Evolutionary conservation across 2,888 invertebrate genomes (phyloP), one percentile per base, ranked within the genome.

Genomic region (Stenolophus ochropezus): DNA sequence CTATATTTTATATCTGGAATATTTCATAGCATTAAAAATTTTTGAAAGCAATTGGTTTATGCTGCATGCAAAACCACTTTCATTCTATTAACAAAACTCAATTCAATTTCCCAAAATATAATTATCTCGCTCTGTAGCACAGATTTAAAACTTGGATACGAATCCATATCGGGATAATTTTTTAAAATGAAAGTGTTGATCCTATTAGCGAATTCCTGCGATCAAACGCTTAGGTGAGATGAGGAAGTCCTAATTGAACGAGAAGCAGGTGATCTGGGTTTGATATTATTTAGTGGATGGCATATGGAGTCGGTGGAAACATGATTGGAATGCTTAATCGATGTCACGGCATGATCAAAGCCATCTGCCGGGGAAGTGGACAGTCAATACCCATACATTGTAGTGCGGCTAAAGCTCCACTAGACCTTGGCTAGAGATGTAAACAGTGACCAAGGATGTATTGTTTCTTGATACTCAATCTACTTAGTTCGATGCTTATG

Each of bases 291-390:
- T 47, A 42, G 69, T 47, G 20, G 6, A 69, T 69, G 20, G 42
- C 11, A 8, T 0, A 42, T 47, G 20, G 8, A 61, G 27, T 42
- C 69, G 5, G 33, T 16, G 42, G 4, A 27, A 18, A 18, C 69
- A 69, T 65, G 42, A 69, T 69, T 69, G 69, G 69, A 42, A 69
- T 69, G 42, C 42, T 69, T 69, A 69, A 69, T 69, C 69, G 42
- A 69, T 69, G 69, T 69, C 42, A 69, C 42, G 42, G 33, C 47
- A 69, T 47, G 42, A 69, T 69, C 69, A 69, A 69, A 69, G 69
- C 42, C 33, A 33, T n/a, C 33, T 11, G 33, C 33, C 33, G 33
- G 6, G 33, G 69, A 69, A 69, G 42, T 69, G 69, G 42, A 42
- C 69, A 69, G 33, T 20, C 69, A 11, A 42, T 69, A 69, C 8